phyloP scores from a whole-genome alignment of 1,140 invertebrate species.

The Trypoxylus dichotomus region DNA sequence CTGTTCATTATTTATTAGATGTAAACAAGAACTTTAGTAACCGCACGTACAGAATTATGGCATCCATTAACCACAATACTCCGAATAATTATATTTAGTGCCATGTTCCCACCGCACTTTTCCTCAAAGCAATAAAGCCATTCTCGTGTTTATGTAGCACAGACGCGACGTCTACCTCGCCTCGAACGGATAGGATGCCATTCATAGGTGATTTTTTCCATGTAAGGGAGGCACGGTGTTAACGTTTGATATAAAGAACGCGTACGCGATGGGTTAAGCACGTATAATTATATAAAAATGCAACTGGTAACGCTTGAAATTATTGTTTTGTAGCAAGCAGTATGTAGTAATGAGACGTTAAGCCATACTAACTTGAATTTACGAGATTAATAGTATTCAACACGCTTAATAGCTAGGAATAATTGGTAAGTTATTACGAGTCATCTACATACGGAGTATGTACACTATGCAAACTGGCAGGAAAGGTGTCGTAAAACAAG shows the following conservation, averaged over 20 bases:
- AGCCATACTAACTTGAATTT: not conserved
- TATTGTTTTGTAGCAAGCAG: not conserved
- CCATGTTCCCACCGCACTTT: not conserved
- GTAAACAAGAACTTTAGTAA: too few relatives aligned
- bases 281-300: not conserved
- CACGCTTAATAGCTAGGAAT: not conserved
- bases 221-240: not conserved
- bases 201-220: not conserved
- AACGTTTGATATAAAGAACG: not conserved
- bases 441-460: too few relatives aligned
- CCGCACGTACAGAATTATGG: too few relatives aligned
- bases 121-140: not conserved
- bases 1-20: too few relatives aligned
- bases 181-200: not conserved
- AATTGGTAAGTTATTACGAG: too few relatives aligned
- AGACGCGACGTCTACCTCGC: not conserved
- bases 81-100: not conserved
- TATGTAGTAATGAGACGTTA: not conserved
- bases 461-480: too few relatives aligned
- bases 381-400: not conserved
- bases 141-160: not conserved
- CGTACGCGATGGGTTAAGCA: not conserved
- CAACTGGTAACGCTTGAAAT: not conserved
- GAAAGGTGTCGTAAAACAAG: too few relatives aligned
- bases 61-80: not conserved